phyloP scores from a whole-genome alignment of 2,113 vertebrate genomes.

The Electrona antarctica region DNA sequence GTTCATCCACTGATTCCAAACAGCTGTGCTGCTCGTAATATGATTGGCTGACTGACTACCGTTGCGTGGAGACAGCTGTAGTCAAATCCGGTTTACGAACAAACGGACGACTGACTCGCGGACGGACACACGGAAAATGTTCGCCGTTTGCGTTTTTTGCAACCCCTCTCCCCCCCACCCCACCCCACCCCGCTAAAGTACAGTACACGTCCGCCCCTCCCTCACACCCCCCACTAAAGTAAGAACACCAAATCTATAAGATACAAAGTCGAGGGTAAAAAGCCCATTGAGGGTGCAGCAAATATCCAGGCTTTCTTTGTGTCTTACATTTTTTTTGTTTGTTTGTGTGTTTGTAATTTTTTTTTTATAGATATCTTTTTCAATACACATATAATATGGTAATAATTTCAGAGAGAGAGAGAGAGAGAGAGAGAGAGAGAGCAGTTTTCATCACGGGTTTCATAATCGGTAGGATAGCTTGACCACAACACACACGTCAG shows the following conservation, averaged over 20 bases:
- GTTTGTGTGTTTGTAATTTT: constrained; percentile 19
- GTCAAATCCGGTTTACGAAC: constrained; percentile 26
- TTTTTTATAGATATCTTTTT: constrained; percentile 38
- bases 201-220: too few species aligned
- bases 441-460: constrained; percentile 71
- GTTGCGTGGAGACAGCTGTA: constrained; percentile 24
- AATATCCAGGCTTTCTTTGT: constrained; percentile 77
- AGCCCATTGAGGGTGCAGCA: constrained; percentile 80
- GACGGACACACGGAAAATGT: constrained; percentile 67
- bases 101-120: constrained; percentile 26
- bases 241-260: constrained; percentile 70
- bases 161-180: constrained; percentile 36
- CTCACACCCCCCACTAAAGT: too few species aligned
- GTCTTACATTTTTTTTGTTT: constrained; percentile 28
- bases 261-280: constrained; percentile 80
- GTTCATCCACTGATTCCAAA: not conserved
- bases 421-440: constrained; percentile 12
- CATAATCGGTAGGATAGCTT: constrained; percentile 73
- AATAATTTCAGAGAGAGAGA: constrained; percentile 62
- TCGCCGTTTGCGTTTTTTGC: constrained; percentile 62
- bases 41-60: constrained; percentile 3
- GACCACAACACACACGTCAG: constrained; percentile 71
- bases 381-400: constrained; percentile 70
- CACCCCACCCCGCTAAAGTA: too few species aligned
- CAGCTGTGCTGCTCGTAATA: too few species aligned